phyloP scores from a whole-genome alignment of 2,888 invertebrate species.

The Steromphala cineraria region DNA sequence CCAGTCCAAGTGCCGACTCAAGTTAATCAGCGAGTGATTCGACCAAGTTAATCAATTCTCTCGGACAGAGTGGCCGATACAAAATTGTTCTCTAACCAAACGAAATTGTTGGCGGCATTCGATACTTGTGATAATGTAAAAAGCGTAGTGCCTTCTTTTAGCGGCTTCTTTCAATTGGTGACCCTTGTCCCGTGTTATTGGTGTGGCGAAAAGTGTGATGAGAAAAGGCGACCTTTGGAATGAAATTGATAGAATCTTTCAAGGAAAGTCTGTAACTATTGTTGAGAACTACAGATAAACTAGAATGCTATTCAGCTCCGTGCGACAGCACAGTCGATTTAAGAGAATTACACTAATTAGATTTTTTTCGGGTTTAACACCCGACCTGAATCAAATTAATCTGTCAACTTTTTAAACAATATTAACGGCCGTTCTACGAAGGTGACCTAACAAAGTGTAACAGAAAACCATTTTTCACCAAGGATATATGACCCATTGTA shows the following conservation, averaged over 20 bases:
- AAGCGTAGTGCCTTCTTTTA: constrained; percentile 12
- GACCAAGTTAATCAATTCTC: neutral
- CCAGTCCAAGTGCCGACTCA: neutral
- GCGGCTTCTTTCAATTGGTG: neutral
- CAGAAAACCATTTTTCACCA: too few relatives aligned
- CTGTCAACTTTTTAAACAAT: neutral
- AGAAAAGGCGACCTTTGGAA: neutral
- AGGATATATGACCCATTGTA: too few relatives aligned
- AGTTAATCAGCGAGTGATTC: neutral
- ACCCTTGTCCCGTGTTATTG: constrained; percentile 7
- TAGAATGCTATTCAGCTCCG: neutral
- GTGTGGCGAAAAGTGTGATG: neutral
- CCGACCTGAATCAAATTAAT: neutral
- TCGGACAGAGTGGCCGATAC: constrained; percentile 4
- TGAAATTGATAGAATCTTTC: constrained; percentile 14
- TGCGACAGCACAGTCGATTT: neutral
- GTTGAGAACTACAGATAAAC: neutral
- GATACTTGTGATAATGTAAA: constrained; percentile 13
- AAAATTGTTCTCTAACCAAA: constrained; percentile 16
- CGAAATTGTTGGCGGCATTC: neutral
- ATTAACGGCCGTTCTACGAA: too few relatives aligned
- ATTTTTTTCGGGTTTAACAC: constrained; percentile 2
- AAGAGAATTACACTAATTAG: constrained; percentile 16
- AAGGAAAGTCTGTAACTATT: neutral
- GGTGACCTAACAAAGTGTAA: too few relatives aligned